These are phyloP conservation scores for Lucinisca nassula DNA, from an alignment of 2,888 invertebrate species.

Conservation along the genomic window DNA sequence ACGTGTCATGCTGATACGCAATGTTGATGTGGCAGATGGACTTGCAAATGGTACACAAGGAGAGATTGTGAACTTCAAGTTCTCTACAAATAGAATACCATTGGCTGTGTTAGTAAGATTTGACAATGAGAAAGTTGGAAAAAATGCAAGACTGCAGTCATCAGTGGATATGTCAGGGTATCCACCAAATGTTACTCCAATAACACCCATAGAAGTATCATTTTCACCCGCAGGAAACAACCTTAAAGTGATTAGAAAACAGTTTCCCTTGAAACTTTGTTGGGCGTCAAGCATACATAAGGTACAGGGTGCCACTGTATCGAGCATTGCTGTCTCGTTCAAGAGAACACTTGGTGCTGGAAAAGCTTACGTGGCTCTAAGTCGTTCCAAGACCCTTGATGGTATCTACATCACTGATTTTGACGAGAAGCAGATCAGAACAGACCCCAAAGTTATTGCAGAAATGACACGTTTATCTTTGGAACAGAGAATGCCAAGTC, in stretches of 20 bases:
- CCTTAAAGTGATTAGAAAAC: background rate
- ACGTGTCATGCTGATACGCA: conserved; percentile 12
- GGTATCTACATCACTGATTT: background rate
- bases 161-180: conserved; percentile 15
- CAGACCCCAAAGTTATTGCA: background rate
- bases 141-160: background rate
- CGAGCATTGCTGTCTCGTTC: conserved; percentile 20
- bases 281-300: conserved; percentile 31
- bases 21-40: conserved; percentile 25
- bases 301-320: conserved; percentile 25
- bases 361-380: conserved; percentile 25
- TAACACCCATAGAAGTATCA: conserved; percentile 9
- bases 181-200: conserved; percentile 4
- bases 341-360: conserved; percentile 16
- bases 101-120: background rate
- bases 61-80: background rate
- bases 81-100: background rate
- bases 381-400: background rate
- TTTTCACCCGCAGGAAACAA: conserved; percentile 14
- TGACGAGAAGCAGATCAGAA: background rate
- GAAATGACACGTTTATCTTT: background rate
- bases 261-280: conserved; percentile 32
- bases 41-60: conserved; percentile 14
- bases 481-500: background rate
- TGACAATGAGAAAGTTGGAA: background rate